Evolutionary conservation across 1,140 invertebrate species (phyloP), one percentile per base, ranked within the genome.

Genomic region (Theocolax elegans): DNA sequence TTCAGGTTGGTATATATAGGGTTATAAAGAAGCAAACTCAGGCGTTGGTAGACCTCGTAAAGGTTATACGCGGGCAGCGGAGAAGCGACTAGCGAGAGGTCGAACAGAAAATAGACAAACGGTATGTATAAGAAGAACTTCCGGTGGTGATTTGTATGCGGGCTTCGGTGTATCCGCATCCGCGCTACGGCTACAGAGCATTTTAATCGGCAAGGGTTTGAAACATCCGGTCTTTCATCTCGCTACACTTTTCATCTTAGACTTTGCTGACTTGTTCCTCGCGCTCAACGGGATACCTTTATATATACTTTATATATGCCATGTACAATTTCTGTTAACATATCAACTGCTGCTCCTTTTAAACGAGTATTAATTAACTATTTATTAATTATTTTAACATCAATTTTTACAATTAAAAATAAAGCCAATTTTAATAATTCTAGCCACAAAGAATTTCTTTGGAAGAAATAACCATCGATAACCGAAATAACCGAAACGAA

Each of bases 61-160:
- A 13, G n/a, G n/a, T n/a, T 23, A 49, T 6, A 23, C 6, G 17
- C 46, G 6, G 46, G 10, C 31, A 35, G 31, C 31, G 10, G 4
- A 35, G 31, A 6, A 35, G 31, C 10, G 10, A 4, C 4, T 4
- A 4, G 31, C 15, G 31, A 65, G 3, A 7, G 15, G 9, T 4
- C 46, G 27, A 8, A 59, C 42, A 49, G 54, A 71, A 76, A 77
- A 77, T 77, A 76, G 76, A 78, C 73, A 73, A 80, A 74, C 72
- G 72, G 54, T 71, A 46, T n/a, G n/a, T n/a, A n/a, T n/a, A n/a
- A n/a, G n/a, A 68, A 72, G 72, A 71, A 60, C 73, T 79, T 83
- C 81, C 80, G 79, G 77, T 60, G 40, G 42, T 31, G 68, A 82
- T 83, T 79, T 81, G 77, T 80, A 83, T 83, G 81, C 81, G 78